Conservation (phyloP, 2,888 invertebrate species). For the Aromia moschata region DNA sequence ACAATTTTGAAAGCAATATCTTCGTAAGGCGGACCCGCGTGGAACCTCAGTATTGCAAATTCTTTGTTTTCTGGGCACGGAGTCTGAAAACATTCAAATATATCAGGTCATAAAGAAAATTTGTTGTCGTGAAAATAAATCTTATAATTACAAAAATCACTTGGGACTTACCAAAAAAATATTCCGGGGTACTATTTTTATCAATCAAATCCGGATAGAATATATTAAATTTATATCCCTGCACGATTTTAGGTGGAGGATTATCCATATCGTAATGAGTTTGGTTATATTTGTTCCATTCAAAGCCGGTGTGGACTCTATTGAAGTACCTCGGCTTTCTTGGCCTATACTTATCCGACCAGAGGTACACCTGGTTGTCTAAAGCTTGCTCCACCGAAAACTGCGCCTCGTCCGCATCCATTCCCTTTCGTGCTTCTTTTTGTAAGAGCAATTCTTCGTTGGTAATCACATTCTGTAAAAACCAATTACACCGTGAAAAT, state of each 20-base stretch:
- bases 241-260: slow-evolving; percentile 99
- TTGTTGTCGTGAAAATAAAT: not conserved
- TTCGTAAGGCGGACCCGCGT: slow-evolving; percentile 99
- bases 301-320: slow-evolving; percentile 95
- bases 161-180: slow-evolving; percentile 66
- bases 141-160: not conserved
- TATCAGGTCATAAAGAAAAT: not conserved
- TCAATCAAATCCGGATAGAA: slow-evolving; percentile 99
- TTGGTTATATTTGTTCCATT: slow-evolving; percentile 99
- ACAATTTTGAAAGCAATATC: slow-evolving; percentile 99
- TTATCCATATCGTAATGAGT: slow-evolving; percentile 99
- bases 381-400: slow-evolving; percentile 91
- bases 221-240: slow-evolving; percentile 99
- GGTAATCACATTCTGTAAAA: slow-evolving; percentile 55
- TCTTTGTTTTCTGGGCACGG: slow-evolving; percentile 92
- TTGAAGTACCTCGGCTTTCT: slow-evolving; percentile 98
- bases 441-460: slow-evolving; percentile 74
- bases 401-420: slow-evolving; percentile 86
- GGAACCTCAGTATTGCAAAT: slow-evolving; percentile 93
- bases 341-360: slow-evolving; percentile 98
- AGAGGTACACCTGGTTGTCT: slow-evolving; percentile 87
- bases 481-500: no score
- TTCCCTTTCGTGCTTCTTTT: slow-evolving; percentile 83
- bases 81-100: slow-evolving; percentile 69
- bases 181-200: slow-evolving; percentile 90